Base-by-base conservation (phyloP, 2,113 vertebrate species). In the Xyrauchen texanus region DNA sequence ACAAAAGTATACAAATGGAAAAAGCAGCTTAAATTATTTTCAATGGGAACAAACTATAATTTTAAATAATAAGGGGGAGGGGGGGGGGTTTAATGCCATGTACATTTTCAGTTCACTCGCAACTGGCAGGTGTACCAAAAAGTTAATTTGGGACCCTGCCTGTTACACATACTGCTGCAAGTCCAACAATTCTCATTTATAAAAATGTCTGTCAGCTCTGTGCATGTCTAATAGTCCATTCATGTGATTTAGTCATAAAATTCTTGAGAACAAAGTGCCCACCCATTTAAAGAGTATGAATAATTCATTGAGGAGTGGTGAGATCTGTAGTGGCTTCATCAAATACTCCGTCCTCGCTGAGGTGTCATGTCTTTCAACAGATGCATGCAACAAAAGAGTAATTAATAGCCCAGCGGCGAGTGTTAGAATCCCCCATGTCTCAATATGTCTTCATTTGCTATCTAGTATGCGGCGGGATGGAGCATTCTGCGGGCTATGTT, bases 351-450 rank as follows among this genome's bases (percentile, higher is more conserved):
- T 83, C 77, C 81, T 70, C 76, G 53, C 81, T 80, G 79, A 83
- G 79, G 71, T 83, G 81, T 85, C 85, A 82, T 80, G 81, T 84
- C 78, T 89, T 86, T 88, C 87, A 87, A 88, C 90, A 93, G 91
- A 92, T 92, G 88, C 90, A 92, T 90, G 92, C 91, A 93, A 95
- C 94, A 95, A 94, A 94, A 93, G 94, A 95, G 93, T 95, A 94
- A 97, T 95, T 95, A 96, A 95, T 92, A 94, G 92, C 82, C 68
- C 87, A 85, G 86, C 86, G 89, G 88, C 88, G 78, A 64, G 81
- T 82, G 84, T 77, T 84, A 76, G 83, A 85, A 90, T 89, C 82
- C 86, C 87, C 83, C 85, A 85, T 76, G 86, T 81, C 85, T 83
- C 86, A 88, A 89, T 91, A 91, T 88, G 88, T 92, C 92, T 92